Percentiles rank a stretch among this genome's conserved stretches.
Evolutionary conservation across 2,113 vertebrate species (phyloP).

Genomic region (Melospiza georgiana): DNA sequence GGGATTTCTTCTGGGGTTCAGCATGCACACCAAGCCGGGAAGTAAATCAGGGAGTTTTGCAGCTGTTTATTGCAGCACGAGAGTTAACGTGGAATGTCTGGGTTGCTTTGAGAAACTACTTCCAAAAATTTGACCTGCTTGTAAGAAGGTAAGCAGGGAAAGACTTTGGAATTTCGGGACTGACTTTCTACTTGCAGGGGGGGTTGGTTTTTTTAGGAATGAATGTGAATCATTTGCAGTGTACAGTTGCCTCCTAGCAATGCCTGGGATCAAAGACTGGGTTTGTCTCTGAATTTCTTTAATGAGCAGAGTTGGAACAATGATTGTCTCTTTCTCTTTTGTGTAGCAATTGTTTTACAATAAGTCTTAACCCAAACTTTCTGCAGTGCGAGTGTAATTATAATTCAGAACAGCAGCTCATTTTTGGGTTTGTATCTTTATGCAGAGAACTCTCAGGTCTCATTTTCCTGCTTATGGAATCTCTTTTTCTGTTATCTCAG

Average conservation of each 20-base stretch:
- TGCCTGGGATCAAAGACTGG: constrained; percentile 61
- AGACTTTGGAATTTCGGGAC: not conserved
- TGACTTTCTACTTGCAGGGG: not conserved
- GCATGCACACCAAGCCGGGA: constrained; percentile 20
- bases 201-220: not conserved
- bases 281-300: constrained; percentile 29
- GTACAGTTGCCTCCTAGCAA: constrained; percentile 15
- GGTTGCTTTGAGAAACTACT: constrained; percentile 42
- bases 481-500: not conserved
- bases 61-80: constrained; percentile 76
- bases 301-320: constrained; percentile 9
- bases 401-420: not conserved
- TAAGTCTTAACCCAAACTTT: constrained; percentile 16
- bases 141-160: constrained; percentile 54
- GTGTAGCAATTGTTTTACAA: not conserved
- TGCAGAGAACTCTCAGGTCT: not conserved
- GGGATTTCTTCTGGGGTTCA: constrained; percentile 40
- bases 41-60: constrained; percentile 56
- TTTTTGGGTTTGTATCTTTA: not conserved
- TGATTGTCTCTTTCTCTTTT: constrained; percentile 3
- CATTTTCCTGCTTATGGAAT: not conserved
- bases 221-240: not conserved
- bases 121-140: constrained; percentile 46
- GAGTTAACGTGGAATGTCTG: constrained; percentile 67
- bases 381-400: not conserved